Percentiles rank a stretch among this genome's conserved stretches.
Evolutionary conservation across 2,888 invertebrate species (phyloP).

Genomic region (Drosophila merina): DNA sequence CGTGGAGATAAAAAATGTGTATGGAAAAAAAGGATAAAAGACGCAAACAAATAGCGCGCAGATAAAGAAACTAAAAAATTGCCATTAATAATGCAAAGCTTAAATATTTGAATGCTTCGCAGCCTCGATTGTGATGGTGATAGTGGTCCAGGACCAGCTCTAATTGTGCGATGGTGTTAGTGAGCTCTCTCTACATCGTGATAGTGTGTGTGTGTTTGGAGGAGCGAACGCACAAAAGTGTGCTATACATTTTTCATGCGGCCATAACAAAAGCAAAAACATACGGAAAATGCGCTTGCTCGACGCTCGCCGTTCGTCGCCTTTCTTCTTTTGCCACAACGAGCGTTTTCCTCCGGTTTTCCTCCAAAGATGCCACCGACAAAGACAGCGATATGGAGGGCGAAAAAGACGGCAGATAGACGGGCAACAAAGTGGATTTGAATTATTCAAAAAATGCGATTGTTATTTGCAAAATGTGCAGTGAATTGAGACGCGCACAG

Average conservation of each 20-base stretch:
- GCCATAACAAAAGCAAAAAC: slow-evolving; percentile 52
- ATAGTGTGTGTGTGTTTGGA: slow-evolving; percentile 11
- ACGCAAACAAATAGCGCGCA: slow-evolving; percentile 20
- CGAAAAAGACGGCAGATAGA: slow-evolving; percentile 27
- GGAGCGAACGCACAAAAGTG: slow-evolving; percentile 63
- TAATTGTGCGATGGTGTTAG: slow-evolving; percentile 45
- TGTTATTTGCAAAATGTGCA: slow-evolving; percentile 80
- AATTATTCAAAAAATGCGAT: slow-evolving; percentile 80
- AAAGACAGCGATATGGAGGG: slow-evolving; percentile 10
- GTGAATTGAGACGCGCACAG: slow-evolving; percentile 76
- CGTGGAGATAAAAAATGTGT: slow-evolving; percentile 4
- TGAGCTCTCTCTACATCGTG: slow-evolving; percentile 6
- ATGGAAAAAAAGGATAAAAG: slow-evolving; percentile 25
- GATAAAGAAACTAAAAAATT: slow-evolving; percentile 47
- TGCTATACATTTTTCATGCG: slow-evolving; percentile 76
- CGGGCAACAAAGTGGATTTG: slow-evolving; percentile 78
- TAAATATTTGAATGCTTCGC: slow-evolving; percentile 66
- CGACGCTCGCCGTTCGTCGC: slow-evolving; percentile 31
- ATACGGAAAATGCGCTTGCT: slow-evolving; percentile 67
- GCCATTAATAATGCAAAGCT: slow-evolving; percentile 69
- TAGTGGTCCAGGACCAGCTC: slow-evolving; percentile 27
- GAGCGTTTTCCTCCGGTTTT: slow-evolving; percentile 44
- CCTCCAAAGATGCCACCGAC: slow-evolving; percentile 31
- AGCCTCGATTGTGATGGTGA: slow-evolving; percentile 42
- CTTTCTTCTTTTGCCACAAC: slow-evolving; percentile 66